Conservation (phyloP, 2,113 vertebrate genomes). For the Oreotragus oreotragus region DNA sequence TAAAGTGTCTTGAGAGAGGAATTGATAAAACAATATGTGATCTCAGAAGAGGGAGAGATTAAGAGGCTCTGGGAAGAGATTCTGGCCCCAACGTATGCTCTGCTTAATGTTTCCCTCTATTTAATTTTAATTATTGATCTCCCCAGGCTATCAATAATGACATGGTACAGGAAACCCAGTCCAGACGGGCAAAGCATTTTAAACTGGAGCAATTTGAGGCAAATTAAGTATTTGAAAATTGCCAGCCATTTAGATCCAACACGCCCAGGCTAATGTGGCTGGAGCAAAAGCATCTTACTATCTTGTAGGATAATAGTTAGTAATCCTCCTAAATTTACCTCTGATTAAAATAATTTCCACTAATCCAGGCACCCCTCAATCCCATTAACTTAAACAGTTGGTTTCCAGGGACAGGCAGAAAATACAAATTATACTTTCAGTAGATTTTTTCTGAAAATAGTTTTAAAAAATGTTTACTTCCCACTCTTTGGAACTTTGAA, state of each 20-base stretch:
- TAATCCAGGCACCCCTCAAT: constrained; percentile 21
- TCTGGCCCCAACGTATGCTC: neutral
- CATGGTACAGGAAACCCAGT: constrained; percentile 31
- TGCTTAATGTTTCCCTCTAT: constrained; percentile 51
- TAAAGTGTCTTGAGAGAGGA: neutral
- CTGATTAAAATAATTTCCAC: constrained; percentile 46
- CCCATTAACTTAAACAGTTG: constrained; percentile 51
- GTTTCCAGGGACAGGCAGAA: constrained; percentile 41
- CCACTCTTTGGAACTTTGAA: neutral
- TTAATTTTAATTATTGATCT: constrained; percentile 68
- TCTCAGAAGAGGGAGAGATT: constrained; percentile 14
- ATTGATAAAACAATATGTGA: neutral
- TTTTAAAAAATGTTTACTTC: neutral
- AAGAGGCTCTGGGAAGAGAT: neutral
- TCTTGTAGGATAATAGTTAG: constrained; percentile 13
- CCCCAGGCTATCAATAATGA: constrained; percentile 52
- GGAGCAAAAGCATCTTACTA: neutral
- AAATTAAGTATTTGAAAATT: constrained; percentile 62
- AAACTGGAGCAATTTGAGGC: neutral
- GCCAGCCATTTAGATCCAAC: neutral
- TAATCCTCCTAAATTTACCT: constrained; percentile 36
- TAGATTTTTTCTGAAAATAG: neutral
- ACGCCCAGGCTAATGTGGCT: neutral
- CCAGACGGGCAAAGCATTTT: constrained; percentile 4
- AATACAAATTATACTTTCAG: constrained; percentile 30